phyloP scores from a whole-genome alignment of 92 coral and sea anemone genomes.

The Hydrozoanthus gracilis region DNA sequence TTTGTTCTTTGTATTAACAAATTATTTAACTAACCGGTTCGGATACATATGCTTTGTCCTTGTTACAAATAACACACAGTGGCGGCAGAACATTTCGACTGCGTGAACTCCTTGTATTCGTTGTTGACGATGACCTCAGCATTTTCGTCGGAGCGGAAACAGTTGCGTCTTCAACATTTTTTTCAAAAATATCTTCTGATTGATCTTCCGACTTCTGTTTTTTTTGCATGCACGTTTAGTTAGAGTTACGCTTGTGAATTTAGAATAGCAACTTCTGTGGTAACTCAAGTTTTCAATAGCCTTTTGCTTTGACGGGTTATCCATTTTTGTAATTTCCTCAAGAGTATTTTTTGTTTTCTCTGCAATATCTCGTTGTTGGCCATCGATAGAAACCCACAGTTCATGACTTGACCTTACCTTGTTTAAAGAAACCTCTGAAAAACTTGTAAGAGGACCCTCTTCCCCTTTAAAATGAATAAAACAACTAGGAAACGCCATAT shows the following conservation, averaged over 20 bases:
- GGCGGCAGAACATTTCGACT: conserved; percentile 63
- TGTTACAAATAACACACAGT: conserved; percentile 57
- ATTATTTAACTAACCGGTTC: conserved; percentile 52
- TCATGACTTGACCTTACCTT: conserved; percentile 14
- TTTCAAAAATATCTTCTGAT: conserved; percentile 45
- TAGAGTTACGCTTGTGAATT: conserved; percentile 45
- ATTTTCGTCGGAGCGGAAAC: conserved; percentile 47
- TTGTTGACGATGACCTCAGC: conserved; percentile 49
- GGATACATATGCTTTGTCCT: conserved; percentile 59
- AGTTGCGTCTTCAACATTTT: neutral
- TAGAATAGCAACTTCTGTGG: conserved; percentile 52
- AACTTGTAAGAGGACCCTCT: conserved; percentile 31
- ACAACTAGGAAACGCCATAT: neutral
- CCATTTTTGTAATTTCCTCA: conserved; percentile 43
- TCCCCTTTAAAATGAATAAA: conserved; percentile 43
- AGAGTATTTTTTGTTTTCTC: conserved; percentile 45
- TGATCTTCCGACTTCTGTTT: conserved; percentile 40
- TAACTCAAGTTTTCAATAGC: conserved; percentile 33
- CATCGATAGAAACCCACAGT: conserved; percentile 37
- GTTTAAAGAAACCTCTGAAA: conserved; percentile 32
- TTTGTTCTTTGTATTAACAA: neutral
- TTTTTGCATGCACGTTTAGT: conserved; percentile 57
- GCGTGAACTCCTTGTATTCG: conserved; percentile 33
- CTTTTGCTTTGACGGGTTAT: conserved; percentile 33
- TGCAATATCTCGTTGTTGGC: conserved; percentile 51